Base-by-base conservation (phyloP, 2,888 invertebrate genomes). In the Nymphalis c-album region DNA sequence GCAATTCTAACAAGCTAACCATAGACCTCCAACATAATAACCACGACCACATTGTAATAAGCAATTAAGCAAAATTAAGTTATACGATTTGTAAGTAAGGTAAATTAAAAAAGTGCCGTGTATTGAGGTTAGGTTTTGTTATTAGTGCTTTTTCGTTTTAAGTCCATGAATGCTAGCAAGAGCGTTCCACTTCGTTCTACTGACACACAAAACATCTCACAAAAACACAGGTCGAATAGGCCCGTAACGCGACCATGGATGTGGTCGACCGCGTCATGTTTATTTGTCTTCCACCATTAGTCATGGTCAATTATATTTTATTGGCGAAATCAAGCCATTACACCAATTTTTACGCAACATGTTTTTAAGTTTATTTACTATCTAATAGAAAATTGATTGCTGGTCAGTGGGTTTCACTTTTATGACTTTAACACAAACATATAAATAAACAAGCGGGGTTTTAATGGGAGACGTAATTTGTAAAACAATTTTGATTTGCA, bases 221-320 rank as follows among this genome's bases (percentile, higher is more conserved):
- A 79, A 78, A 78, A 78, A 80, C 72, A 59, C 46, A n/a, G 60
- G 59, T 46, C 61, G 50, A 70, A 77, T 74, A 71, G 73, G 71
- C 71, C 72, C 68, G 71, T 73, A 75, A 76, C 74, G 71, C 69
- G 77, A 75, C 76, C 46, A 40, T 78, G 75, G 76, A 75, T 74
- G 40, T 66, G 71, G 70, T 71, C 67, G 69, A 75, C 60, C 77
- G 66, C 67, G 68, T 69, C 57, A 75, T 75, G 77, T 78, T 73
- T 80, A 77, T 81, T 80, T 79, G 78, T 78, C 78, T 79, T 74
- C 26, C 74, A 75, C 74, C 78, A 80, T 82, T 81, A 78, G 76
- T 73, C 72, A 76, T 72, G 69, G 74, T 73, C 76, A 75, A 80
- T 78, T 77, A 76, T 75, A 75, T 68, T 69, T 69, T 70, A 72